Evolutionary conservation across 2,888 invertebrate genomes (phyloP), one percentile per base, ranked within the genome.

Genomic region (Merodon equestris): DNA sequence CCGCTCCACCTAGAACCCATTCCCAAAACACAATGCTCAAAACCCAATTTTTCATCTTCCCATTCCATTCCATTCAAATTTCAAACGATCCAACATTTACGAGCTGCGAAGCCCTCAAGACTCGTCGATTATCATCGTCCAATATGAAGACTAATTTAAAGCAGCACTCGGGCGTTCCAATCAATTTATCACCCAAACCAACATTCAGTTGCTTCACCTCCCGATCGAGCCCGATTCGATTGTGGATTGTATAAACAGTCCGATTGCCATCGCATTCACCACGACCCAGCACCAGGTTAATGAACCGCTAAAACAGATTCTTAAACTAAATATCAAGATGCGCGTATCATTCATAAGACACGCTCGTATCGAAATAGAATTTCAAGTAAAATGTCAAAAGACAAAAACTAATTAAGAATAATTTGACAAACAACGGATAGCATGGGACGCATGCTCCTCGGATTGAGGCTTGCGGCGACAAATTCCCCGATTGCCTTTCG

Each of bases 101-200:
- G 27, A 27, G 27, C n/a, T n/a, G n/a, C 27, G 7, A 27, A 7
- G 27, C 27, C 27, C 27, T 7, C 27, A 27, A 7, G 2, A 27
- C 27, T 27, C 7, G 7, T 7, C 27, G 7, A 27, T 27, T 27
- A 4, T 7, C 27, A 7, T 27, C 27, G 27, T 4, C 27, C 27
- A 27, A 27, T 27, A 27, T 7, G 27, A 27, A 27, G 27, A 27
- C 27, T 27, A 27, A 27, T 27, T 27, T 27, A 51, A 58, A n/a
- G 13, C 45, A 15, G 61, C 54, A 61, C 14, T 19, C 40, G 42
- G 61, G 56, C 48, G 47, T 61, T 56, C 48, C 61, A 67, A 66
- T 53, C 72, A 40, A 77, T 72, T 67, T 57, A 77, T 77, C 77
- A 72, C 51, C 54, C 54, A 50, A 15, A 18, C 42, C 34, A 9